A percentile compares a stretch with the other conserved stretches of the same genome.
Conservation (phyloP, 2,113 vertebrate genomes). For the Leiothrix lutea region DNA sequence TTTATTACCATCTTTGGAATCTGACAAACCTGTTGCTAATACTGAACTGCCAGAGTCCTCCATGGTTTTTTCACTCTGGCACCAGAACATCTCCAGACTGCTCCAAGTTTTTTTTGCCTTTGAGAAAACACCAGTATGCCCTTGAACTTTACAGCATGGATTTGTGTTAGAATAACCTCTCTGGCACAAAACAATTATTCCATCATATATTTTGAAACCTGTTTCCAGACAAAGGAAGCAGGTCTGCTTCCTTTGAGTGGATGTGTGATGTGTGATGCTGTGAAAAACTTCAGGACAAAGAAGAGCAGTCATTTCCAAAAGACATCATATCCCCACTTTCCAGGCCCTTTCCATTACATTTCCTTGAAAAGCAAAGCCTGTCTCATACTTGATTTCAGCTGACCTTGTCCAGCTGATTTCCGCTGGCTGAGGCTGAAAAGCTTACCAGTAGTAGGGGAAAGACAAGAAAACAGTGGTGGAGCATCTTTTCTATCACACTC, state of each 20-base stretch:
- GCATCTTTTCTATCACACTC: neutral
- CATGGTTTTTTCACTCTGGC: neutral
- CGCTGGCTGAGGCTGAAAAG: neutral
- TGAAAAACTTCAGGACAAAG: neutral
- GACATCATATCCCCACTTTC: neutral
- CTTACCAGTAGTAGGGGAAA: neutral
- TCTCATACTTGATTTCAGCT: neutral
- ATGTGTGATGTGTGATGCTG: accelerated
- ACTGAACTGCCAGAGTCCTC: neutral
- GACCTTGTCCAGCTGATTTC: neutral
- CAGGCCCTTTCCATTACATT: neutral
- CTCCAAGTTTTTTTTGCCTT: neutral
- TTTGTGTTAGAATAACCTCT: neutral
- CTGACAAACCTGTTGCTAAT: neutral
- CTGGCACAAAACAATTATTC: neutral
- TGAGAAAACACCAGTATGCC: neutral
- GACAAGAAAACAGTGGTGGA: neutral
- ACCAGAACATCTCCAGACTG: neutral
- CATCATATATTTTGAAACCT: neutral
- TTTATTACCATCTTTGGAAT: neutral
- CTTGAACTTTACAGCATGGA: neutral
- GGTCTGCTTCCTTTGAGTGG: no score
- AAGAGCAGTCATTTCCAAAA: neutral
- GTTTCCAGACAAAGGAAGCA: neutral
- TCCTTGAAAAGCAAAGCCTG: neutral